A percentile compares a stretch with the other conserved stretches of the same genome.
These are phyloP conservation scores for Donacobius atricapilla DNA, from an alignment of 2,113 vertebrate genomes.

Conservation along the genomic window DNA sequence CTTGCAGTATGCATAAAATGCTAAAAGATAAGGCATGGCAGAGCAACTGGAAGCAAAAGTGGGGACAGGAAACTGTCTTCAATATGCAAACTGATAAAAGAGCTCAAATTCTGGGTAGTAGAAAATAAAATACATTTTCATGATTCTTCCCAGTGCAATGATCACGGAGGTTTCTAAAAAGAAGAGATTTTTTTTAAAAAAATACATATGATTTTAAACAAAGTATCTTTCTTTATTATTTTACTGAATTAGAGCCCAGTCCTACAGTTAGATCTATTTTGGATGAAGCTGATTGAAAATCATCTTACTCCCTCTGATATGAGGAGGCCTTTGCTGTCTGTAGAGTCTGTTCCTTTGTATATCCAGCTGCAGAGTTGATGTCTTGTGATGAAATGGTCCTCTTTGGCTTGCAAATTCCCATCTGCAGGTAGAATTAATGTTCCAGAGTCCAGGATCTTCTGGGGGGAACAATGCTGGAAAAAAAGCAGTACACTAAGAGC, in stretches of 20 bases:
- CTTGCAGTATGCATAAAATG: neutral
- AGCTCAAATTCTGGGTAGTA: neutral
- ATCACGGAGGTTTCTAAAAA: neutral
- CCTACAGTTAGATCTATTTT: neutral
- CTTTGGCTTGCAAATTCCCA: neutral
- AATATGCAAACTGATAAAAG: slow-evolving; percentile 10
- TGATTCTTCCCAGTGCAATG: neutral
- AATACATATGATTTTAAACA: neutral
- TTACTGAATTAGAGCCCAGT: neutral
- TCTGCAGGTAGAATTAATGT: neutral
- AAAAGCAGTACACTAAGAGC: neutral
- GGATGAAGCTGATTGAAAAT: neutral
- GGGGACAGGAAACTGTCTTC: neutral
- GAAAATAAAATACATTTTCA: slow-evolving; percentile 20
- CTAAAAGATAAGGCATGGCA: neutral
- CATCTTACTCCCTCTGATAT: neutral
- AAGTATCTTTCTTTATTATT: neutral
- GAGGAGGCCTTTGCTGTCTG: neutral
- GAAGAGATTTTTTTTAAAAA: accelerated
- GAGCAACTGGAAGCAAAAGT: neutral
- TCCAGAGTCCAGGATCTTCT: neutral
- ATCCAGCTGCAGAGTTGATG: neutral
- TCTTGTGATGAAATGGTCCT: neutral
- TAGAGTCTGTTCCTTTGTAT: neutral
- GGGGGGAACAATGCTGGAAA: neutral